phyloP scores from a whole-genome alignment of 1,140 invertebrate species.

The Hesperophylax magnus region DNA sequence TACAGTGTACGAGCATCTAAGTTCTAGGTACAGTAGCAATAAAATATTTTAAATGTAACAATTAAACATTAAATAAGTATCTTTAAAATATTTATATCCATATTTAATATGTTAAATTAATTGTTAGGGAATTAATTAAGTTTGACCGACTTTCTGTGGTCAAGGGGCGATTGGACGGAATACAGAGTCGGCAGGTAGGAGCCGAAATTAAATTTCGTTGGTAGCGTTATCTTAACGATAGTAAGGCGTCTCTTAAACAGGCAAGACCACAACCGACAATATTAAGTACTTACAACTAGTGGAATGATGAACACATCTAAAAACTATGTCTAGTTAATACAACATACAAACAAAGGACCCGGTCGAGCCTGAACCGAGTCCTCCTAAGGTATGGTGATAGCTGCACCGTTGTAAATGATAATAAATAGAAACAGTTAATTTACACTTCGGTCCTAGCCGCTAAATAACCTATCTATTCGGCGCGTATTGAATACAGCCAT shows the following conservation, averaged over 20 bases:
- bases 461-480: constrained; percentile 47
- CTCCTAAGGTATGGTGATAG: constrained; percentile 38
- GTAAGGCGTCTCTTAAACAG: constrained; percentile 64
- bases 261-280: constrained; percentile 73
- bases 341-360: constrained; percentile 19
- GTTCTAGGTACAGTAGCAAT: constrained; percentile 58
- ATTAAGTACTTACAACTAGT: constrained; percentile 71
- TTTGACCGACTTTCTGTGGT: constrained; percentile 43
- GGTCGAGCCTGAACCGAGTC: constrained; percentile 5
- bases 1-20: constrained; percentile 52
- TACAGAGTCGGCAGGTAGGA: constrained; percentile 40
- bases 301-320: constrained; percentile 63
- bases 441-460: constrained; percentile 32
- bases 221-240: constrained; percentile 67
- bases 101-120: constrained; percentile 56
- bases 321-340: constrained; percentile 49
- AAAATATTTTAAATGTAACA: constrained; percentile 58
- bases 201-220: constrained; percentile 67
- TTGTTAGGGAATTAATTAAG: constrained; percentile 55
- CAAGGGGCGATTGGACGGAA: constrained; percentile 56
- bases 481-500: constrained; percentile 55
- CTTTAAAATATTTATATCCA: constrained; percentile 54
- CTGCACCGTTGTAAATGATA: constrained; percentile 47
- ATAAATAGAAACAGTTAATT: constrained; percentile 43
- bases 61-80: constrained; percentile 56